Base-by-base conservation (phyloP, 2,113 vertebrate species). In the Phycodurus eques region DNA sequence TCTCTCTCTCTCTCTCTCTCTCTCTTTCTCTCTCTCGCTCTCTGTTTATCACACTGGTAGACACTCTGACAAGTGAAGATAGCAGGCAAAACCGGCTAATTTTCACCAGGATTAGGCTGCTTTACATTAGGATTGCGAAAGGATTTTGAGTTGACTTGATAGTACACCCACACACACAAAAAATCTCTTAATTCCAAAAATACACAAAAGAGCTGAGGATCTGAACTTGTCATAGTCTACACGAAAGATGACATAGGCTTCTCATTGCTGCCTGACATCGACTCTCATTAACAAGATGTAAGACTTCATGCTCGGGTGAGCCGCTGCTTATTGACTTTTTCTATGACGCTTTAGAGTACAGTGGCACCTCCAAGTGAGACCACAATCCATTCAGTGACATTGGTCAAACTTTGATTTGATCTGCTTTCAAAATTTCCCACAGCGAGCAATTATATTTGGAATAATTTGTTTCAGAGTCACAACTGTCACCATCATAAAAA, bases 21-120 rank as follows among this genome's bases (percentile, higher is more conserved):
- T 67, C 65, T 71, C 73, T 46, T 70, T 62, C 67, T 47, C 68
- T 68, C 65, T 70, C 73, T 46, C 72, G 59, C 61, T 71, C 76
- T 82, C 69, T 69, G 72, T 85, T 79, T 80, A 75, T 93, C 90
- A 95, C 88, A 87, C 78, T 89, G 93, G 91, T 93, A 92, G 94
- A 93, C 89, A 94, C 90, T 27, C 90, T 94, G 44, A 92, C 94
- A 93, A 72, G 91, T 93, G 77, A 94, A 94, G 79, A 88, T 86
- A 84, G 79, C 77, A 20, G 54, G 68, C 31, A 81, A 67, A 71
- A 85, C 80, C 68, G 66, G 65, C 72, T 79, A 83, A 81, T 81
- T 88, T 85, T 63, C 71, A 78, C 20, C 62, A 31, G 74, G 85
- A 87, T 90, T 84, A 88, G 67, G 69, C 60, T 80, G 67, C 85